phyloP scores from a whole-genome alignment of 2,888 invertebrate genomes.

The Argyresthia albistria region DNA sequence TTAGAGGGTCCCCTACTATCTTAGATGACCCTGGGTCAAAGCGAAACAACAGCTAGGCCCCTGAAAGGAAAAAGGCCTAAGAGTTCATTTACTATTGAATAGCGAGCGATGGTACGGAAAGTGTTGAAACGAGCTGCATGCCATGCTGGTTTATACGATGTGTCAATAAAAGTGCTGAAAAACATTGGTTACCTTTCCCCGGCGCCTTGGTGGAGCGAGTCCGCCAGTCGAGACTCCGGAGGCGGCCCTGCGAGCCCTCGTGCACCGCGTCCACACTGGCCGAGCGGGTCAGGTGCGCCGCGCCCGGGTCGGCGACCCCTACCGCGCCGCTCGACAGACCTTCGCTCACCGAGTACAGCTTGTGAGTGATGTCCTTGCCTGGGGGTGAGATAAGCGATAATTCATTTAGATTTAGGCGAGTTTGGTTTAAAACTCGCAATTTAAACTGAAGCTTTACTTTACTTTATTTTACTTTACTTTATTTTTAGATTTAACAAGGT shows the following conservation, averaged over 20 bases:
- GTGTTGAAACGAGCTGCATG: too few species aligned
- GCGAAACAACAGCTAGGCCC: too few species aligned
- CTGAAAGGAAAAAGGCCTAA: too few species aligned
- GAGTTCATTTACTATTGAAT: too few species aligned
- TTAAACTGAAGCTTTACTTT: background rate
- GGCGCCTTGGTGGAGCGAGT: slow-evolving; percentile 33
- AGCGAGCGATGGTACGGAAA: too few species aligned
- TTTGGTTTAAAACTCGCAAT: background rate
- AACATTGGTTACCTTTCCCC: slow-evolving; percentile 21
- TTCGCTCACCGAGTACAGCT: slow-evolving; percentile 86
- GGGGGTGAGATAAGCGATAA: slow-evolving; percentile 17
- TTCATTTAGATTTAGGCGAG: too few species aligned
- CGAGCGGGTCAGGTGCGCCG: slow-evolving; percentile 74
- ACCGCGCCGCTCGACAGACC: slow-evolving; percentile 73
- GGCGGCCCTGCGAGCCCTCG: slow-evolving; percentile 81
- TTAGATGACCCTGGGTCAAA: too few species aligned
- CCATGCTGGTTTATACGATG: too few species aligned
- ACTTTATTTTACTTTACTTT: too few species aligned
- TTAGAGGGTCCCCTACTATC: too few species aligned
- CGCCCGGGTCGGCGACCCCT: slow-evolving; percentile 43
- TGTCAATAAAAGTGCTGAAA: too few species aligned
- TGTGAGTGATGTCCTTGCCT: slow-evolving; percentile 88
- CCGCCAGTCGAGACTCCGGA: slow-evolving; percentile 78
- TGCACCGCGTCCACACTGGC: slow-evolving; percentile 85
- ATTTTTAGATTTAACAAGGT: too few species aligned